A percentile compares a stretch with the other conserved stretches of the same genome.
Conservation (phyloP, 2,113 vertebrate species). For the Eurypyga helias region DNA sequence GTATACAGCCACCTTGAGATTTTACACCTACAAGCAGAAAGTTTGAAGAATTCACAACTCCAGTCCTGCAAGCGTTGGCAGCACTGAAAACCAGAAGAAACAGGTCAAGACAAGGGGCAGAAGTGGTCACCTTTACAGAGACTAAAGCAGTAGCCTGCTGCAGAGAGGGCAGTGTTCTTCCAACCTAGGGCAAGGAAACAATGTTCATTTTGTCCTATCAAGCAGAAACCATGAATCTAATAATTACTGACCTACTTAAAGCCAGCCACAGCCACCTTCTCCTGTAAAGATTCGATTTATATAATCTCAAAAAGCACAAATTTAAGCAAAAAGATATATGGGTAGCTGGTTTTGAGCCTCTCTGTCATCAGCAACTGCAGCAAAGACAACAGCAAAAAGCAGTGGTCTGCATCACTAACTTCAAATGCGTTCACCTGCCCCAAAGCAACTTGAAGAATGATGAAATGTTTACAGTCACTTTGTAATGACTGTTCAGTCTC, state of each 20-base stretch:
- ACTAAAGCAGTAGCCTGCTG: not conserved
- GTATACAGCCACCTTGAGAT: not conserved
- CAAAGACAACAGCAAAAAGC: not conserved
- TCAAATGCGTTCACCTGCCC: not conserved
- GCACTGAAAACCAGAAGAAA: not conserved
- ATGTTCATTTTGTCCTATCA: not conserved
- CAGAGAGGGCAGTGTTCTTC: not conserved
- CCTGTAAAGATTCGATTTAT: not conserved
- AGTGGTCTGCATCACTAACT: not conserved
- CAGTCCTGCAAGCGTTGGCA: not conserved
- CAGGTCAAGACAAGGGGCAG: not conserved
- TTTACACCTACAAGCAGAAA: not conserved
- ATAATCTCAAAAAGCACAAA: not conserved
- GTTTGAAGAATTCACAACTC: not conserved
- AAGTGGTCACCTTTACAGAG: not conserved
- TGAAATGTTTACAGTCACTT: not conserved
- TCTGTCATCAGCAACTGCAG: not conserved
- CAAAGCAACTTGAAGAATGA: not conserved
- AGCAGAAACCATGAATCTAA: not conserved
- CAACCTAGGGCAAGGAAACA: not conserved
- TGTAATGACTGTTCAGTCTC: not conserved
- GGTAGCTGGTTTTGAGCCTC: not conserved
- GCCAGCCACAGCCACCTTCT: not conserved
- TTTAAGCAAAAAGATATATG: not conserved
- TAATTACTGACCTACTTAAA: constrained; percentile 40